Base-by-base conservation (phyloP, 2,888 invertebrate species). In the Oxycera nigricornis region DNA sequence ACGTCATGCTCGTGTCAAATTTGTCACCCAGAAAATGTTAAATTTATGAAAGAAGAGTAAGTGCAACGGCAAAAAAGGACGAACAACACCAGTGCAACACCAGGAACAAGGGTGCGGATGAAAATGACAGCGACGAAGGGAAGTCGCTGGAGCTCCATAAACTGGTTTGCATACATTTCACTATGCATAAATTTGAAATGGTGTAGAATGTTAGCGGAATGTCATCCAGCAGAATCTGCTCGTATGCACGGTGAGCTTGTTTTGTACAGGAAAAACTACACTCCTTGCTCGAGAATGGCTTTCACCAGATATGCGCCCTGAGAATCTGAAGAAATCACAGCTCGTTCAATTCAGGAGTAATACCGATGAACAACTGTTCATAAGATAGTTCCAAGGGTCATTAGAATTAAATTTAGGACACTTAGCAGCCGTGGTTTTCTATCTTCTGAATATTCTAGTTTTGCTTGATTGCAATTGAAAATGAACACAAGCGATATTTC, bases 1-100 rank as follows among this genome's bases (percentile, higher is more conserved):
- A 73, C 73, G 75, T 75, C 75, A 75, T 75, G 70, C 70, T 70
- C 62, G 75, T 75, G 75, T 75, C 75, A 75, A 75, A 75, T 75
- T 75, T 75, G 73, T 75, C 75, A 61, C 75, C 70, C 70, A 68
- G 75, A 62, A 73, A 73, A 75, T 75, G 75, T 52, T 73, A 50
- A 75, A 75, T 75, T 75, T 75, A 70, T 62, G 70, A 70, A 70
- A 67, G 17, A 24, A 55, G 22, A 24, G 22, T 50, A 17, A 74
- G 22, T 9, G 17, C 1, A 68, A 1, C 46, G 50, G 11, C 14
- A 31, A 26, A 26, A 41, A 65, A 2, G 24, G 24, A 1, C 14
- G 55, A 55, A 55, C 20, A 55, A 55, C 55, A 55, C 1, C 55
- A 22, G 17, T 24, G 20, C 39, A 35, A 62, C 50, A 28, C 4